Percentiles rank a stretch among this genome's conserved stretches.
phyloP scores from a whole-genome alignment of 2,113 vertebrate species.

The Kobus ellipsiprymnus region DNA sequence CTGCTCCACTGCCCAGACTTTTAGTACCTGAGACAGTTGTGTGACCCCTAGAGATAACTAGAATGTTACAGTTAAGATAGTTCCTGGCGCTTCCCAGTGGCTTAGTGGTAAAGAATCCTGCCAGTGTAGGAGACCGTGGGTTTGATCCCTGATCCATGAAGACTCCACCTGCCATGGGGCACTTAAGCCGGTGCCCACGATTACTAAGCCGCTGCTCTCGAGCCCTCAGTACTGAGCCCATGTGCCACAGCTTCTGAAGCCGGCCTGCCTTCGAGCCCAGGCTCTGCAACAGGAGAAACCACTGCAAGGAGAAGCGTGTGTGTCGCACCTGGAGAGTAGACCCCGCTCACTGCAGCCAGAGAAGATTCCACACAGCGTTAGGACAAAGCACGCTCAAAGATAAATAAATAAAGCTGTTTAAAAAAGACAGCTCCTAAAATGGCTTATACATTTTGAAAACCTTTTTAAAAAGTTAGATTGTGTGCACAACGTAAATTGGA shows the following conservation, averaged over 20 bases:
- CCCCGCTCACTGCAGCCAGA: neutral
- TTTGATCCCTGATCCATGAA: neutral
- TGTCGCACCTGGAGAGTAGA: fast-evolving
- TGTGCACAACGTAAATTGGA: neutral
- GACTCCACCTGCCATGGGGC: neutral
- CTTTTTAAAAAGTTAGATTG: neutral
- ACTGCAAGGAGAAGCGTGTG: neutral
- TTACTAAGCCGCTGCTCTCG: fast-evolving
- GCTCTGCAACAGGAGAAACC: neutral
- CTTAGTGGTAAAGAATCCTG: neutral
- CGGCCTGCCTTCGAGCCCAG: neutral
- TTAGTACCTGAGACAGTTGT: no score
- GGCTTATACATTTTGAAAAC: neutral
- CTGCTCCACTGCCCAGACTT: fast-evolving
- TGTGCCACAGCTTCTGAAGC: neutral
- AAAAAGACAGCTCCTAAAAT: neutral
- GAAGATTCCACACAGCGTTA: neutral
- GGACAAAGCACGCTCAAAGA: neutral
- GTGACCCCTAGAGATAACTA: neutral
- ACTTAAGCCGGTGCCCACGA: fast-evolving
- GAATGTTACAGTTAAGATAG: no score
- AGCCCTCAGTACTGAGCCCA: neutral
- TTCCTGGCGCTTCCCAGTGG: neutral
- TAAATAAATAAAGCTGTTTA: neutral
- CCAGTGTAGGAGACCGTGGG: neutral